Base-by-base conservation (phyloP, 2,797 vertebrate genomes). In the Pteronotus mesoamericanus region DNA sequence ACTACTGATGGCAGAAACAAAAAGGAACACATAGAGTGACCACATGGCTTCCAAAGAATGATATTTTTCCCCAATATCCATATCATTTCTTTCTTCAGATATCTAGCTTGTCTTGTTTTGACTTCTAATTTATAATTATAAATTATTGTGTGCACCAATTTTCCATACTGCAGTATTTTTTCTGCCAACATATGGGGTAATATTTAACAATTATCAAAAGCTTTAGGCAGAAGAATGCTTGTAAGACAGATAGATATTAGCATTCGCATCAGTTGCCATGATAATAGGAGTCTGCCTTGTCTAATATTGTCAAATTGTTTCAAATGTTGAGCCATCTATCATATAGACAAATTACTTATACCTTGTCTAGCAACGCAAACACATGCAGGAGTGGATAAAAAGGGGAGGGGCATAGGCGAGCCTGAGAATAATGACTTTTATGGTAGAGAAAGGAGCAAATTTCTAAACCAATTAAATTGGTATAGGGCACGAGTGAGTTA, bases 171-270 rank as follows among this genome's bases (percentile, higher is more conserved):
- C 26, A 61, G 74, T 83, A 75, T n/a, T 53, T 96, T 97, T 34
- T 34, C 32, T 39, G 74, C 21, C 44, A 93, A 32, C 26, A 82
- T 86, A 64, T 59, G 18, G 10, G 77, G 29, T 55, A 75, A 59
- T 86, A 89, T 80, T 88, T 87, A 79, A 16, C n/a, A 92, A 88
- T 87, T 93, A 57, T 69, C 88, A 91, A 86, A 74, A 37, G 24
- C 55, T 26, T 80, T 34, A 46, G 5, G 44, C 84, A 90, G 59
- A 72, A 90, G 91, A 66, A 94, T 89, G 26, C 11, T 94, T 85
- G 7, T 37, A 86, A 69, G 89, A 90, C 48, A 95, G 82, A 94
- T 85, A n/a, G n/a, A n/a, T n/a, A 26, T 9, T 79, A 59, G 42
- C 82, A 89, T 79, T 91, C 72, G 74, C 59, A 66, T 71, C 37